A percentile compares a stretch with the other conserved stretches of the same genome.
phyloP scores from a whole-genome alignment of 2,888 invertebrate species.

The Saturnia pavonia region DNA sequence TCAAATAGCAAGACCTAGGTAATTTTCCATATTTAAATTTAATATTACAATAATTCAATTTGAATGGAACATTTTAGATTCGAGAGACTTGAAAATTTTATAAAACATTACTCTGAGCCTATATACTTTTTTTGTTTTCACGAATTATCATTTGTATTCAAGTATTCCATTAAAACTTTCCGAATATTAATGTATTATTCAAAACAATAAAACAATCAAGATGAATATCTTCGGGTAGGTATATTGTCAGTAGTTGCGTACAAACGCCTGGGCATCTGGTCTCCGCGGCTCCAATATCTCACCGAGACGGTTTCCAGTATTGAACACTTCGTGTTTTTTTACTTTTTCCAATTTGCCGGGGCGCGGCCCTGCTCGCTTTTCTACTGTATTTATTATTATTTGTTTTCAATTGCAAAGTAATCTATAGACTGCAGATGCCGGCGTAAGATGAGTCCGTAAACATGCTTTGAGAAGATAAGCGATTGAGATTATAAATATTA shows the following conservation, averaged over 20 bases:
- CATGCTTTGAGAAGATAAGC: not conserved
- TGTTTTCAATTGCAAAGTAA: constrained; percentile 80
- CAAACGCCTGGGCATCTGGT: constrained; percentile 56
- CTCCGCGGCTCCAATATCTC: constrained; percentile 57
- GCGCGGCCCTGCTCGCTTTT: constrained; percentile 54
- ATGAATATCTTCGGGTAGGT: not conserved
- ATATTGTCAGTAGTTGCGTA: not conserved
- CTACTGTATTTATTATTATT: constrained; percentile 77
- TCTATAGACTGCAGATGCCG: constrained; percentile 73
- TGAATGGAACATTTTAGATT: not conserved
- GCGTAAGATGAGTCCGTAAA: constrained; percentile 44
- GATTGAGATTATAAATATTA: not conserved
- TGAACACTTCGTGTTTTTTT: constrained; percentile 56
- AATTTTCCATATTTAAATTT: not conserved
- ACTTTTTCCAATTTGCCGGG: constrained; percentile 70
- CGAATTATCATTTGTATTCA: too few relatives aligned
- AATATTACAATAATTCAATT: not conserved
- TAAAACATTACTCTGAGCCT: not conserved
- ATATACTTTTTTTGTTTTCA: not conserved
- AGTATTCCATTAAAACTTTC: not conserved
- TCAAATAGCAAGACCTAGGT: too few relatives aligned
- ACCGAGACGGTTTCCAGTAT: constrained; percentile 38
- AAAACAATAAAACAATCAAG: not conserved
- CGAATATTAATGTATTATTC: not conserved
- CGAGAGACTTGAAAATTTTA: not conserved